Percentiles rank a stretch among this genome's conserved stretches.
phyloP scores from a whole-genome alignment of 2,113 vertebrate genomes.

The Chaetodon auriga region DNA sequence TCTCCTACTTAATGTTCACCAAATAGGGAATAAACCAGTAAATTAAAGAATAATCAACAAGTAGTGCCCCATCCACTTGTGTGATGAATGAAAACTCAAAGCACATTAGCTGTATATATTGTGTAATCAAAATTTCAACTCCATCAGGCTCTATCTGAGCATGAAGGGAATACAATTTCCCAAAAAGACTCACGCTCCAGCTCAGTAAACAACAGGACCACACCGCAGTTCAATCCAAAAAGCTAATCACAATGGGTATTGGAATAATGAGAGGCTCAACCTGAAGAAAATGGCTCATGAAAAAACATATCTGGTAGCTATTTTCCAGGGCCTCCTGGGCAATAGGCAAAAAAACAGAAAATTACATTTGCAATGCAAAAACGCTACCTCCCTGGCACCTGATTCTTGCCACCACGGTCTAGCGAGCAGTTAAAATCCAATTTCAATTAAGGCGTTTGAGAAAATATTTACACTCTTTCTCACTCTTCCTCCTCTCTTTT shows the following conservation, averaged over 20 bases:
- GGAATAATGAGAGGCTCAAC: slow-evolving; percentile 71
- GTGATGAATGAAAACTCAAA: slow-evolving; percentile 60
- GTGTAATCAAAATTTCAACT: slow-evolving; percentile 65
- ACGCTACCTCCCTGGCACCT: slow-evolving; percentile 40
- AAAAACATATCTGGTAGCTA: slow-evolving; percentile 72
- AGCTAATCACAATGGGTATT: slow-evolving; percentile 64
- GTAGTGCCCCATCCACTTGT: slow-evolving; percentile 21
- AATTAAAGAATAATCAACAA: slow-evolving; percentile 51
- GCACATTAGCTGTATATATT: slow-evolving; percentile 65
- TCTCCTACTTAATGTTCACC: slow-evolving; percentile 7
- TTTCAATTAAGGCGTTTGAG: slow-evolving; percentile 77
- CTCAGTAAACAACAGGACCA: slow-evolving; percentile 66
- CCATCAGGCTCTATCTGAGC: slow-evolving; percentile 56
- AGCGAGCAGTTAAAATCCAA: slow-evolving; percentile 78
- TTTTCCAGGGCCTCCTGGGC: slow-evolving; percentile 67
- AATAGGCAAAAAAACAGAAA: slow-evolving; percentile 49
- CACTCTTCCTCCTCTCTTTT: slow-evolving; percentile 18
- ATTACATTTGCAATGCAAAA: slow-evolving; percentile 85
- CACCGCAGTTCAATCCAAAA: slow-evolving; percentile 52
- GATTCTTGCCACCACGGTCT: slow-evolving; percentile 58
- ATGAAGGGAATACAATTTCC: slow-evolving; percentile 66
- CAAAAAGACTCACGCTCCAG: slow-evolving; percentile 44
- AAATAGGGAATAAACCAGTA: slow-evolving; percentile 49
- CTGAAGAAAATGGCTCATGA: slow-evolving; percentile 73
- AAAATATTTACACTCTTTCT: slow-evolving; percentile 73